A percentile compares a stretch with the other conserved stretches of the same genome.
Conservation (phyloP, 2,888 invertebrate genomes). For the Ennomos fuscantarius region DNA sequence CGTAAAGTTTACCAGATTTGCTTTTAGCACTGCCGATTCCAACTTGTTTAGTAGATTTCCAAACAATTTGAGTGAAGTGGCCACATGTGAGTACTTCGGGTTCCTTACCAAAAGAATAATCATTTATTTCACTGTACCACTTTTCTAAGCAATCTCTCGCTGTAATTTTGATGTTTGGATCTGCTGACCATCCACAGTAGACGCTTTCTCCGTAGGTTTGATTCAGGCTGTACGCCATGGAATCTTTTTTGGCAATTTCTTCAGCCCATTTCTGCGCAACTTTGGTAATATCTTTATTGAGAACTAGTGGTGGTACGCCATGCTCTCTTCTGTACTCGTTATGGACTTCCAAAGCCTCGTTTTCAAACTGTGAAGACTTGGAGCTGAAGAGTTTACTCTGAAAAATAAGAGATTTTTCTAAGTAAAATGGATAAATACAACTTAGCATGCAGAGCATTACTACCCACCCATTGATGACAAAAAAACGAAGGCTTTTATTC, state of each 20-base stretch:
- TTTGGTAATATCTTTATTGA: conserved; percentile 87
- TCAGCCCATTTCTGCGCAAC: conserved; percentile 90
- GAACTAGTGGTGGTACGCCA: conserved; percentile 75
- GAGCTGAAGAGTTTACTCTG: conserved; percentile 76
- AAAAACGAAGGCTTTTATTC: too few relatives aligned
- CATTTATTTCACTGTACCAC: conserved; percentile 92
- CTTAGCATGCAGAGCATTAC: not conserved
- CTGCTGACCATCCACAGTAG: conserved; percentile 88
- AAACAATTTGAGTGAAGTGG: conserved; percentile 92
- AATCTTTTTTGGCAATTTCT: conserved; percentile 86
- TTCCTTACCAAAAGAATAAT: conserved; percentile 88
- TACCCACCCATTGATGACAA: not conserved
- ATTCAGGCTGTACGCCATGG: conserved; percentile 87
- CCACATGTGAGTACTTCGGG: conserved; percentile 87
- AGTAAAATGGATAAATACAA: not conserved
- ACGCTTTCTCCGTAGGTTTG: conserved; percentile 89
- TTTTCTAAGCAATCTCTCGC: conserved; percentile 89
- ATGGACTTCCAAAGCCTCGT: conserved; percentile 72
- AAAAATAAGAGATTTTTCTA: conserved; percentile 42
- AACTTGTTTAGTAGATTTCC: conserved; percentile 90
- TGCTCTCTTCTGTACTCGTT: conserved; percentile 77
- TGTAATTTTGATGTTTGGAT: conserved; percentile 86
- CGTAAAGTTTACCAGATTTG: conserved; percentile 91
- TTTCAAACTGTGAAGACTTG: conserved; percentile 72
- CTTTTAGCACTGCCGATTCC: conserved; percentile 91